Percentiles rank a stretch among this genome's conserved stretches.
phyloP scores from a whole-genome alignment of 2,797 vertebrate genomes.

The Steatocranus sp. region DNA sequence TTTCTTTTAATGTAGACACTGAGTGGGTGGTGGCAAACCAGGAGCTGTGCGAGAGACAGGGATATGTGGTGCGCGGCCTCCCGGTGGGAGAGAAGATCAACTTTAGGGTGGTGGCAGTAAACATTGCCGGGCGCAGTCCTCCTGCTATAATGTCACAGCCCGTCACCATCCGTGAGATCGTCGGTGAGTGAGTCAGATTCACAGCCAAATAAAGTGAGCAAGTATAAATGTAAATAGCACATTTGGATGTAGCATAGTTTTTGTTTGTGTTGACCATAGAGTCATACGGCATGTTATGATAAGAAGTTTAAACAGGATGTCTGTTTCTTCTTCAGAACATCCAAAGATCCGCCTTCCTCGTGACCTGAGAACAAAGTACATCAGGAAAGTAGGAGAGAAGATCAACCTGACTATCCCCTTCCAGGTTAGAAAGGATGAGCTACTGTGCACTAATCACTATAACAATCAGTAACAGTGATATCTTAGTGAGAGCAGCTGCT shows the following conservation, averaged over 20 bases:
- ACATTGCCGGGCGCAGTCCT: slow-evolving; percentile 82
- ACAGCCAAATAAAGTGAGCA: neutral
- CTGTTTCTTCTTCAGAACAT: slow-evolving; percentile 72
- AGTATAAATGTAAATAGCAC: neutral
- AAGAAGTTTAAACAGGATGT: neutral
- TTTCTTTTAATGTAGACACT: slow-evolving; percentile 66
- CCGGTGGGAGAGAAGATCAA: slow-evolving; percentile 85
- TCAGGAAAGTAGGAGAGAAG: slow-evolving; percentile 84
- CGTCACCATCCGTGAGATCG: slow-evolving; percentile 87
- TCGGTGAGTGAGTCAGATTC: slow-evolving; percentile 70
- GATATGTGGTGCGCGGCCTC: slow-evolving; percentile 78
- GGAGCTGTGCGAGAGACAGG: slow-evolving; percentile 80
- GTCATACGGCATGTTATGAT: neutral
- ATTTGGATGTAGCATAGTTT: neutral
- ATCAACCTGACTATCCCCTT: slow-evolving; percentile 89
- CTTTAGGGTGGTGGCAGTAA: slow-evolving; percentile 84
- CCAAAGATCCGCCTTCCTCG: slow-evolving; percentile 91
- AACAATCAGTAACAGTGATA: neutral
- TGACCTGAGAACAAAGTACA: slow-evolving; percentile 83
- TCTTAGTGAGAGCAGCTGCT: neutral
- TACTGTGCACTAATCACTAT: neutral
- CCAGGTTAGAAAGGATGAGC: slow-evolving; percentile 72
- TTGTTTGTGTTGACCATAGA: neutral
- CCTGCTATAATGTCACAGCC: slow-evolving; percentile 78
- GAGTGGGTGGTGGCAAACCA: slow-evolving; percentile 82